phyloP scores from a whole-genome alignment of 2,113 vertebrate species.

The Falcunculus frontatus region DNA sequence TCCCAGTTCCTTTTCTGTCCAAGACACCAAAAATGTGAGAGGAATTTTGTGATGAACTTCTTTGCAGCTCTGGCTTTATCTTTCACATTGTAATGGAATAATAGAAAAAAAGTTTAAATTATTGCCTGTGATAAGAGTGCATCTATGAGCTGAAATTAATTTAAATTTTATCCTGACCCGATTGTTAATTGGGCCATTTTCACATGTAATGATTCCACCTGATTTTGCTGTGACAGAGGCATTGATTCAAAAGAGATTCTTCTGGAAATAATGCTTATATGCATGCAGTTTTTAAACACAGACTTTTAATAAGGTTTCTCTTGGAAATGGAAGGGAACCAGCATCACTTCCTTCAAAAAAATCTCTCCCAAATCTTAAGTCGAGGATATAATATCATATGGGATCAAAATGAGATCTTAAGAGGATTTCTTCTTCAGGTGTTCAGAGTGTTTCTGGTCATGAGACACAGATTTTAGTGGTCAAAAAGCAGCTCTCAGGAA shows the following conservation, averaged over 20 bases:
- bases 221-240: neutral
- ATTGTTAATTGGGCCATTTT: neutral
- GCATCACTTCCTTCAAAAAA: neutral
- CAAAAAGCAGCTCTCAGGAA: neutral
- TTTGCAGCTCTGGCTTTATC: conserved; percentile 65
- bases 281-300: neutral
- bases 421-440: neutral
- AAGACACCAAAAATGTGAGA: conserved; percentile 67
- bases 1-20: conserved; percentile 70
- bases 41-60: conserved; percentile 65
- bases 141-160: neutral
- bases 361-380: neutral
- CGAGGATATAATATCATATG: neutral
- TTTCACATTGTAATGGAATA: neutral
- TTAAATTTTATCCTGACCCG: neutral
- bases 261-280: neutral
- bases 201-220: neutral
- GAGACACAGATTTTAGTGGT: neutral
- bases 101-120: neutral
- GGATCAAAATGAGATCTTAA: neutral
- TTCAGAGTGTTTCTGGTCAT: neutral
- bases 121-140: neutral
- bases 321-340: neutral
- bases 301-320: neutral
- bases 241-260: neutral